Conservation (phyloP, 2,888 invertebrate species). For the Folsomia manolachei region DNA sequence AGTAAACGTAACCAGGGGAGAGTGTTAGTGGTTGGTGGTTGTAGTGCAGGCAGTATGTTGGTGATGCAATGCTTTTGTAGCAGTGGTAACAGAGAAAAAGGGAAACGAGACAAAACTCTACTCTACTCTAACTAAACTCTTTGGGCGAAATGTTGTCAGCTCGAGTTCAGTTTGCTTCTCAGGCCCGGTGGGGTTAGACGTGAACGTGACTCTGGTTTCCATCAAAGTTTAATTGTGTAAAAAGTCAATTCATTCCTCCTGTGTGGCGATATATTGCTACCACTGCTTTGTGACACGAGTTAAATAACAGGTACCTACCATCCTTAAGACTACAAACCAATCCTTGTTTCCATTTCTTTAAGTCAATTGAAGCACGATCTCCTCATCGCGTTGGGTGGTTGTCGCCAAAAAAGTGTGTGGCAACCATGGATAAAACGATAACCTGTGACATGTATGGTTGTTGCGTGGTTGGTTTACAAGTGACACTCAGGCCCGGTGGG, state of each 20-base stretch:
- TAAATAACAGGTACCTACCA: background rate
- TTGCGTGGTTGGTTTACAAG: constrained; percentile 33
- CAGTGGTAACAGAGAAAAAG: background rate
- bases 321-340: background rate
- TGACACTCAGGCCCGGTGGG: constrained; percentile 49
- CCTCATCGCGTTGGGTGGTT: too few relatives aligned
- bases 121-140: background rate
- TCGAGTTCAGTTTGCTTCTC: constrained; percentile 44
- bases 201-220: constrained; percentile 45
- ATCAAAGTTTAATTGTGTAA: constrained; percentile 38
- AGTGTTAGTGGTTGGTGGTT: background rate
- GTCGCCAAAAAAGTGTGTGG: too few relatives aligned
- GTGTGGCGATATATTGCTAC: background rate
- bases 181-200: constrained; percentile 51
- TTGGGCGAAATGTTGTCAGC: constrained; percentile 16
- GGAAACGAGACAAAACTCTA: too few relatives aligned
- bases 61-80: background rate
- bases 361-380: background rate
- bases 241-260: background rate
- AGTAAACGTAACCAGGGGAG: background rate
- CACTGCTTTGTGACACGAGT: background rate
- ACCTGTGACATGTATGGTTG: too few relatives aligned
- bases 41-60: background rate
- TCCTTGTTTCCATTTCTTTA: background rate
- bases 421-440: too few relatives aligned